Conservation (phyloP, 2,113 vertebrate species). For the Leptobrachium ailaonicum region DNA sequence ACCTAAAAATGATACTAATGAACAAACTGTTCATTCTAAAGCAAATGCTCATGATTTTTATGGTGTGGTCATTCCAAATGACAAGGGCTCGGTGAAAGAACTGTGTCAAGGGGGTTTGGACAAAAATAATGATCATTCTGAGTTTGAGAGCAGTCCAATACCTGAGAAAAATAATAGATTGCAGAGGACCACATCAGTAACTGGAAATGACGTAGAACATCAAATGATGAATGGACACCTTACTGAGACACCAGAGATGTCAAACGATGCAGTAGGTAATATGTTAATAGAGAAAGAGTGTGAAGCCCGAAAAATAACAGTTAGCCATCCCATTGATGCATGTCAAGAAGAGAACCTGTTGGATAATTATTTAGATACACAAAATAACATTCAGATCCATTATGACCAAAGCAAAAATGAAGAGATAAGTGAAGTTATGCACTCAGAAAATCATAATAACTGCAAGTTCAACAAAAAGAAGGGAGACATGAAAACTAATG, state of each 20-base stretch:
- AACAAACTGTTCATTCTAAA: background rate
- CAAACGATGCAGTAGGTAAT: background rate
- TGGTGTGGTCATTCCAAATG: background rate
- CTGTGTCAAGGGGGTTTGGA: background rate
- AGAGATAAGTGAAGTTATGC: background rate
- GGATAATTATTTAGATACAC: background rate
- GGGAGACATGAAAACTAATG: background rate
- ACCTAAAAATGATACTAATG: background rate
- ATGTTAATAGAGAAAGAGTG: background rate
- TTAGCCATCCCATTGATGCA: background rate
- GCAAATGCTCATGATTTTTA: background rate
- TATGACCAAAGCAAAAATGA: background rate
- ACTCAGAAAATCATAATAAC: background rate
- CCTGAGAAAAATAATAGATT: too few species aligned
- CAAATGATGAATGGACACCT: background rate
- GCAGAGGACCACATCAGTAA: background rate
- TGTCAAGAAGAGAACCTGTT: background rate
- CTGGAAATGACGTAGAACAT: background rate
- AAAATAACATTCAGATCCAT: background rate
- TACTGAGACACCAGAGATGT: background rate
- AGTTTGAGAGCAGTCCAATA: background rate
- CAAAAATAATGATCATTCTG: background rate
- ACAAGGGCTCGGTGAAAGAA: background rate
- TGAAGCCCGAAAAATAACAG: background rate
- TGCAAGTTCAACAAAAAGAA: background rate